Conservation (phyloP, 2,888 invertebrate species). For the Catocala fraxini region DNA sequence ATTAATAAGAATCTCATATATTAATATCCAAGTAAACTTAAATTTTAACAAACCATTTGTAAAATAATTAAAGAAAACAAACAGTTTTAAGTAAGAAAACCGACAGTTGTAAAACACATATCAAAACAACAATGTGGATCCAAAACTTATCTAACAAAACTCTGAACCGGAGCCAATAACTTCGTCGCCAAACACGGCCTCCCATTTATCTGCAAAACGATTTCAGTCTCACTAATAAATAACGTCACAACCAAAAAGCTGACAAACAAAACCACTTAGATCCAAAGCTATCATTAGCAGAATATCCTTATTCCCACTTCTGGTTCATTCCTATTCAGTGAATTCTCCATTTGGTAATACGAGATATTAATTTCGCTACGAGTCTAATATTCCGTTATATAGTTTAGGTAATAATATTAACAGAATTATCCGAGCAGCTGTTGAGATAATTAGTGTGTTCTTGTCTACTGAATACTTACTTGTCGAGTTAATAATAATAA, state of each 20-base stretch:
- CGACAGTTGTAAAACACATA: background rate
- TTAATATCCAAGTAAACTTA: too few species aligned
- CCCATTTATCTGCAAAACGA: slow-evolving; percentile 61
- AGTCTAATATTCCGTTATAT: slow-evolving; percentile 30
- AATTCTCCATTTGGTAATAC: slow-evolving; percentile 48
- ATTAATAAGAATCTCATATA: too few species aligned
- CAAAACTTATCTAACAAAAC: slow-evolving; percentile 22
- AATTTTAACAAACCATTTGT: too few species aligned
- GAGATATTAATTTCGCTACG: slow-evolving; percentile 45
- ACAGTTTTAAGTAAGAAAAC: too few species aligned
- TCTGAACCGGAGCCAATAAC: slow-evolving; percentile 35
- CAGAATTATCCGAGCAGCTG: slow-evolving; percentile 25
- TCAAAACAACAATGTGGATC: slow-evolving; percentile 6
- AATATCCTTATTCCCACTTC: slow-evolving; percentile 44
- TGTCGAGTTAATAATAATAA: slow-evolving; percentile 28
- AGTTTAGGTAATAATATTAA: slow-evolving; percentile 30
- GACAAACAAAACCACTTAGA: slow-evolving; percentile 71
- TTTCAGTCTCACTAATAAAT: slow-evolving; percentile 64
- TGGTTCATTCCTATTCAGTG: slow-evolving; percentile 36
- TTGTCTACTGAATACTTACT: slow-evolving; percentile 23
- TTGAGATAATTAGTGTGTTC: slow-evolving; percentile 23
- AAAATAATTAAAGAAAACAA: too few species aligned
- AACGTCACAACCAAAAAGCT: slow-evolving; percentile 65
- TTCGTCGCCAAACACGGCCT: slow-evolving; percentile 41
- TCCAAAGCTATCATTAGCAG: slow-evolving; percentile 60